Base-by-base conservation (phyloP, 2,888 invertebrate species). In the Pollenia griseotomentosa region DNA sequence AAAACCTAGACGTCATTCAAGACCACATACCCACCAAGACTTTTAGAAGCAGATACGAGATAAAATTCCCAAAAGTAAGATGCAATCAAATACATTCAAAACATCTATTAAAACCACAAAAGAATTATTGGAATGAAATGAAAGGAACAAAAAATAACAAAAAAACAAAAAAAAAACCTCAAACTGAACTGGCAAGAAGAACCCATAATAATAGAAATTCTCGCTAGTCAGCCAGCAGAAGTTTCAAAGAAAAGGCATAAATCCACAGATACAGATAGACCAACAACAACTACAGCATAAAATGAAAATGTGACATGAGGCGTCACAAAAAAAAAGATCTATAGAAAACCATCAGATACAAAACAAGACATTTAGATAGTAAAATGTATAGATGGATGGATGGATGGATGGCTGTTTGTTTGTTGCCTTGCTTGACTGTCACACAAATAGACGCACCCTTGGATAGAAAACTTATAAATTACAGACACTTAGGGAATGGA, bases 81-180 rank as follows among this genome's bases (percentile, higher is more conserved):
- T 74, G 85, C 70, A 85, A 80, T 82, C 78, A 75, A 83, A 79
- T 75, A 63, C 74, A 80, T 83, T 73, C 78, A 83, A 33, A 74
- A 70, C 68, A 78, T 78, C 83, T 66, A 78, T 78, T 83, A 51
- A 84, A 84, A 79, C 83, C 78, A 79, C 66, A 84, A 84, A 84
- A 79, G 78, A 78, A 81, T 81, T 33, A 33, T 33, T 66, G 81
- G 73, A 74, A 74, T 57, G 42, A 73, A 81, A 74, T 74, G 55
- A 40, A 46, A 82, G 46, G 55, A 40, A 51, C 42, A 57, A 48
- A 63, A 65, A 48, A n/a, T 40, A 4, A 63, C 48, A 33, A 5
- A 12, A 23, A 40, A 73, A 46, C 33, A 10, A 53, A 83, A 51
- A 23, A 19, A 40, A 73, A 70, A 33, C 33, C 33, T 10, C 2